Percentiles rank a stretch among this genome's conserved stretches.
Conservation (phyloP, 1,140 invertebrate species). For the Drosophila rhopaloa region DNA sequence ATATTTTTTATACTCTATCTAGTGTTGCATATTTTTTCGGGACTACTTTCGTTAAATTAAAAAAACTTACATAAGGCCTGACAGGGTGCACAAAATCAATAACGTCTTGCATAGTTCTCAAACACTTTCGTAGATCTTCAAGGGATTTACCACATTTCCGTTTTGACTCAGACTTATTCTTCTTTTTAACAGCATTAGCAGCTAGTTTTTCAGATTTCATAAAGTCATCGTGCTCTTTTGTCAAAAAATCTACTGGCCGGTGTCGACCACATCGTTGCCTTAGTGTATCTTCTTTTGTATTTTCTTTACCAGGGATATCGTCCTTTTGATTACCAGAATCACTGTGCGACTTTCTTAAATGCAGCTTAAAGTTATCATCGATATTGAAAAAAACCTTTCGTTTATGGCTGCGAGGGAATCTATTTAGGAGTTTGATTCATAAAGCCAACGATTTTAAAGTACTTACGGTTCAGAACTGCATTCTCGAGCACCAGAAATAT, state of each 20-base stretch:
- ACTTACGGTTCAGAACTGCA: neutral
- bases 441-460: neutral
- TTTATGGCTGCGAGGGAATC: no score
- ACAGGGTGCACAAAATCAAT: constrained; percentile 24
- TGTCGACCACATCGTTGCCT: neutral
- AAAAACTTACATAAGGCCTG: constrained; percentile 39
- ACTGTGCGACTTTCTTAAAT: neutral
- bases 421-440: neutral
- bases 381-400: neutral
- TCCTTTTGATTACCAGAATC: neutral
- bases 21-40: no score
- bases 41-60: no score
- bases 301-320: neutral
- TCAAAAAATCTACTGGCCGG: neutral
- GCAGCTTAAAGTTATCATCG: neutral
- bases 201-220: neutral
- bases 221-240: neutral
- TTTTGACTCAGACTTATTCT: neutral
- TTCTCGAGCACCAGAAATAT: no score
- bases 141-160: neutral
- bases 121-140: constrained; percentile 18
- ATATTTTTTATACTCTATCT: no score
- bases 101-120: constrained; percentile 29
- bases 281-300: neutral
- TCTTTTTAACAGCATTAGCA: neutral